Evolutionary conservation across 2,797 vertebrate genomes (phyloP), one percentile per base, ranked within the genome.

Genomic region (Lithobates sylvaticus): DNA sequence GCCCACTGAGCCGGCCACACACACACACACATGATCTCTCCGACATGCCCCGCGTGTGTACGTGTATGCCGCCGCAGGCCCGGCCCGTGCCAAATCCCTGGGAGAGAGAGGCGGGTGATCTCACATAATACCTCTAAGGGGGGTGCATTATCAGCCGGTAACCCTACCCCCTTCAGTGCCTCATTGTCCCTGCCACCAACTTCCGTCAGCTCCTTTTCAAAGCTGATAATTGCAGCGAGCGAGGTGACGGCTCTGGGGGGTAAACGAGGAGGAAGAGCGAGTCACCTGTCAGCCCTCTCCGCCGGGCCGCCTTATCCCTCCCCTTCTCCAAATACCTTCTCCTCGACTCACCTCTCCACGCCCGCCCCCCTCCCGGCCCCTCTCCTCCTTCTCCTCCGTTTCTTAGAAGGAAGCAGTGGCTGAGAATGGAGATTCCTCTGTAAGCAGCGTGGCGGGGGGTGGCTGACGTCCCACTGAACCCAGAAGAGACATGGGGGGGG

Each of bases 101-200:
- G 83, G 83, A 26, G 83, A 39, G 83, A 70, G 50, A 73, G 83
- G 83, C 83, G 76, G 68, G 34, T 44, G 32, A 26, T 54, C 3
- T 78, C 65, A 73, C 54, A 85, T 85, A 85, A 85, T 85, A 79
- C 69, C 83, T 85, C 83, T 65, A 79, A 74, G 83, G 76, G 76
- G 83, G 83, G 76, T 79, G 68, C 77, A 44, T 71, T 81, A 18
- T 21, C 67, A 26, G 69, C 54, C 18, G 76, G 83, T 85, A 85
- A 85, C 76, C 76, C 34, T 64, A 85, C 83, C 72, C 72, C 83
- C 83, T 73, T 54, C 42, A 18, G 83, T 27, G 83, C 83, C 26
- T 34, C 34, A 79, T 85, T 79, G 83, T 73, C 68, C 64, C 27
- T n/a, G 76, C 50, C 76, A 47, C 23, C 75, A 26, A 26, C 26